These are phyloP conservation scores for Pyrrhura leucotis DNA, from an alignment of 2,797 vertebrate genomes.

Conservation along the genomic window DNA sequence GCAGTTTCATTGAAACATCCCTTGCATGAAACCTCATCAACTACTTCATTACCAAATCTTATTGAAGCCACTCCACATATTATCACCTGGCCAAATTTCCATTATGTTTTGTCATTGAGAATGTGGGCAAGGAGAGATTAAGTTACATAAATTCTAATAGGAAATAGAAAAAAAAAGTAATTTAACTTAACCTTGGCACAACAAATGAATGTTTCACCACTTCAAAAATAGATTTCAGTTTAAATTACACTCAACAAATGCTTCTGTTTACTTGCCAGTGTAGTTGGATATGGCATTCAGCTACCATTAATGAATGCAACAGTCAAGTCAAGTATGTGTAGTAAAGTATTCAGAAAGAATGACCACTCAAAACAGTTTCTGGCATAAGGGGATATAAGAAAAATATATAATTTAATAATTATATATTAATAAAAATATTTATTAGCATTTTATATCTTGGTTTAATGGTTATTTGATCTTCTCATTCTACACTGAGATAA, in stretches of 20 bases:
- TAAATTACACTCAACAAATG: not conserved
- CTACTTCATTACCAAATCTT: slow-evolving; percentile 35
- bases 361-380: not conserved
- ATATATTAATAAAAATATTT: not conserved
- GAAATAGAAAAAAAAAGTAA: not conserved
- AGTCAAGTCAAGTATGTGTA: not conserved
- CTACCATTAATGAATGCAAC: not conserved
- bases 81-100: slow-evolving; percentile 22
- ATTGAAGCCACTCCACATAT: slow-evolving; percentile 23
- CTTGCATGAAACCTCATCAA: slow-evolving; percentile 47
- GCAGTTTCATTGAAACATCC: slow-evolving; percentile 15
- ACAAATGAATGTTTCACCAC: not conserved
- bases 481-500: not conserved
- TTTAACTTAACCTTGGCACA: not conserved
- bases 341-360: not conserved
- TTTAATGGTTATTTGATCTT: not conserved
- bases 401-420: not conserved
- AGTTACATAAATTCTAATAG: not conserved
- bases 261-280: not conserved
- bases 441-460: not conserved
- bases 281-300: not conserved
- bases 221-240: not conserved
- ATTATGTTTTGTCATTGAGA: slow-evolving; percentile 39
- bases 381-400: not conserved
- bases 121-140: not conserved